phyloP scores from a whole-genome alignment of 35 echinoderm and acorn worm genomes.

The Acanthaster planci region DNA sequence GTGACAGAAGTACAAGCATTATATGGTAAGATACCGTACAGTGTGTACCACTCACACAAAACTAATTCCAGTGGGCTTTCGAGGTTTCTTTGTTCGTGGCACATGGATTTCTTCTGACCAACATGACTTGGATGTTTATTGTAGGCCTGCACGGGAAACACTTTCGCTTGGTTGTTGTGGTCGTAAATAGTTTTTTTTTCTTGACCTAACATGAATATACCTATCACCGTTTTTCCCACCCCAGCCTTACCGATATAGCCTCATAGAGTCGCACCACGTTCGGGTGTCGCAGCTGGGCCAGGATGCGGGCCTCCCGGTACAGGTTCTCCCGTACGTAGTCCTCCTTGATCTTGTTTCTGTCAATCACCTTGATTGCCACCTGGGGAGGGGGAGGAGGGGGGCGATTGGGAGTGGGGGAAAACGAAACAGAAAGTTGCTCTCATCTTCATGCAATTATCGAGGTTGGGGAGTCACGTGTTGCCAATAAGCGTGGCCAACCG shows the following conservation, averaged over 20 bases:
- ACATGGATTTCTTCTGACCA: too few species aligned
- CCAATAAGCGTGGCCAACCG: neutral
- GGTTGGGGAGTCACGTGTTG: neutral
- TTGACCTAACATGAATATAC: too few species aligned
- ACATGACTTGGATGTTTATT: too few species aligned
- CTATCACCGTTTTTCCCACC: neutral
- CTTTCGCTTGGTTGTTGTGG: neutral
- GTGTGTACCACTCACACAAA: too few species aligned
- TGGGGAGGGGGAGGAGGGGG: neutral
- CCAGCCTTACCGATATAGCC: slow-evolving; percentile 78
- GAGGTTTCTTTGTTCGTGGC: too few species aligned
- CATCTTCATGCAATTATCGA: neutral
- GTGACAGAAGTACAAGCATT: too few species aligned
- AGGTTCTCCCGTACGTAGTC: slow-evolving; percentile 81
- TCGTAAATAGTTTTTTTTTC: neutral
- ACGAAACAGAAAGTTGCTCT: neutral
- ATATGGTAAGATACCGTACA: too few species aligned
- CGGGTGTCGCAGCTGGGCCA: slow-evolving; percentile 83
- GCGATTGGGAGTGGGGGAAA: neutral
- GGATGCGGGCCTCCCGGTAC: slow-evolving; percentile 71
- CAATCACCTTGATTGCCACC: slow-evolving; percentile 96
- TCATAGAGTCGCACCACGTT: slow-evolving; percentile 91
- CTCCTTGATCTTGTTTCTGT: slow-evolving; percentile 78
- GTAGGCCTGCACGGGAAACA: neutral
- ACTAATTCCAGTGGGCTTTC: too few species aligned